phyloP scores from a whole-genome alignment of 1,140 invertebrate genomes.

The Drosophila santomea region DNA sequence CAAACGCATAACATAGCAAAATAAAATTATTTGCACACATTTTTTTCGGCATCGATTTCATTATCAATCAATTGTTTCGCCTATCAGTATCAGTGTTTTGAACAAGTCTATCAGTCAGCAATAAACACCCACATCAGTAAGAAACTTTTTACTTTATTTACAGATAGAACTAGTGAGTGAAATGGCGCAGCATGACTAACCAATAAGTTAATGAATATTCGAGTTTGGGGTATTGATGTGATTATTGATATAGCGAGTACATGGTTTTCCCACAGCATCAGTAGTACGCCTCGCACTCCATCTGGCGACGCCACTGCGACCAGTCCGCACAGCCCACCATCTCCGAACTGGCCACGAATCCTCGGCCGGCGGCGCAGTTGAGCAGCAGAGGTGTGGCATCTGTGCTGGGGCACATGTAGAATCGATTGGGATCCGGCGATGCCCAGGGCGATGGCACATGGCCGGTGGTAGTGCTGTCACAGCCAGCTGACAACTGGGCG shows the following conservation, averaged over 20 bases:
- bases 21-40: not conserved
- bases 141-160: slow-evolving; percentile 35
- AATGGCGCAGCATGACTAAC: slow-evolving; percentile 16
- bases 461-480: slow-evolving; percentile 28
- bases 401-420: slow-evolving; percentile 68
- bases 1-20: not conserved
- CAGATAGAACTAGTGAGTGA: slow-evolving; percentile 27
- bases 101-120: not conserved
- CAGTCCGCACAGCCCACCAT: slow-evolving; percentile 75
- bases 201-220: slow-evolving; percentile 40
- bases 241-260: slow-evolving; percentile 25
- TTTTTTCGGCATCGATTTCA: not conserved
- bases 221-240: slow-evolving; percentile 17
- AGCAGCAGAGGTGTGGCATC: slow-evolving; percentile 60
- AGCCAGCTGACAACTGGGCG: slow-evolving; percentile 26
- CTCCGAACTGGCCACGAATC: slow-evolving; percentile 61
- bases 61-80: slow-evolving; percentile 8
- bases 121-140: slow-evolving; percentile 12
- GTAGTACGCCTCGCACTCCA: slow-evolving; percentile 69
- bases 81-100: slow-evolving; percentile 19
- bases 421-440: slow-evolving; percentile 67
- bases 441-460: slow-evolving; percentile 60
- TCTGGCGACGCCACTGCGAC: slow-evolving; percentile 67
- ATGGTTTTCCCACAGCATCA: slow-evolving; percentile 33
- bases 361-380: slow-evolving; percentile 59